Conservation (phyloP, 2,113 vertebrate genomes). For the Psittacula cyanocephala region DNA sequence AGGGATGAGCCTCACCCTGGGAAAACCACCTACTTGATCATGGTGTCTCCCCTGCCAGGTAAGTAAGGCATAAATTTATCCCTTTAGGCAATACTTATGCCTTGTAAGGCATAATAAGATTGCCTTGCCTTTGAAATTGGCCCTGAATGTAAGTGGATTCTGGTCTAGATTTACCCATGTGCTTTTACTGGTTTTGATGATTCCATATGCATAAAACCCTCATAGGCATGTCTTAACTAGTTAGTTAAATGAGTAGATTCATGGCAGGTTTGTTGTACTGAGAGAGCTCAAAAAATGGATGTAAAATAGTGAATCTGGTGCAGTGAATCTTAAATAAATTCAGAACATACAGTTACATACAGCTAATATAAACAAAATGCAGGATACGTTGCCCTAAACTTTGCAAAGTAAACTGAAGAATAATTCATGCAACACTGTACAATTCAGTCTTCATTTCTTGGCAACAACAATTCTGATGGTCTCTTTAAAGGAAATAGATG, state of each 20-base stretch:
- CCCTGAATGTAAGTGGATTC: background rate
- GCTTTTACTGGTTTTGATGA: background rate
- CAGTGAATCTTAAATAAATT: background rate
- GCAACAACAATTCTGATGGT: background rate
- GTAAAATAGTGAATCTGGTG: background rate
- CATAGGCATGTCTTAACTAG: background rate
- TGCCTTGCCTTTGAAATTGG: background rate
- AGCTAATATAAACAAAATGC: background rate
- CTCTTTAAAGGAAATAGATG: slow-evolving; percentile 51
- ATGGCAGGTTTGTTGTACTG: background rate
- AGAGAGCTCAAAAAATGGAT: background rate
- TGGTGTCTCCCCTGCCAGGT: background rate
- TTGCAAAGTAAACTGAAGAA: background rate
- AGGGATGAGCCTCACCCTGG: background rate
- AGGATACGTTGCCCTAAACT: background rate
- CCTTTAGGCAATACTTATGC: too few relatives aligned
- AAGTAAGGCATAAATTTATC: background rate
- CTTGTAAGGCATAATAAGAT: background rate
- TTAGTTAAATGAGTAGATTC: background rate
- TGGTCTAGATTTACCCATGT: background rate
- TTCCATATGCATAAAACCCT: background rate
- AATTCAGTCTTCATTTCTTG: background rate
- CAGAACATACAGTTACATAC: background rate
- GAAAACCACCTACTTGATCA: background rate
- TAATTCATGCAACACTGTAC: background rate